Evolutionary conservation across 2,113 vertebrate species (phyloP), one percentile per base, ranked within the genome.

Genomic region (Campylomormyrus numenius): DNA sequence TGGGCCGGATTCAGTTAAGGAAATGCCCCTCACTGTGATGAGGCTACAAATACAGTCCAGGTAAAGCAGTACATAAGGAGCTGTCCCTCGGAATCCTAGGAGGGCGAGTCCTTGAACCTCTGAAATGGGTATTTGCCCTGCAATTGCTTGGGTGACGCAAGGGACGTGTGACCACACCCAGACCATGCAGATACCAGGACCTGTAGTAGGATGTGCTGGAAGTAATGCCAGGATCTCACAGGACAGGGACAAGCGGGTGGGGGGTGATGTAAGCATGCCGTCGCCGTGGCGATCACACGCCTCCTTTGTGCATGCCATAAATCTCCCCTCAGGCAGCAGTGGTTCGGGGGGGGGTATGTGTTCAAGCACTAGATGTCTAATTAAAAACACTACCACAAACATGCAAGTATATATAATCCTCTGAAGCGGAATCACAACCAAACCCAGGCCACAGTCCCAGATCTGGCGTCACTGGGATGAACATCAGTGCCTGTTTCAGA

Each of bases 321-420:
- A 87, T 52, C 3, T 52, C 8, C 85, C 85, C 11, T 52, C 3
- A 53, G 85, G 85, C 85, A 87, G 49, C 13, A 52, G 48, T 87
- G 48, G 50, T 21, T 48, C 6, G 17, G 80, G 80, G 39, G 17
- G 39, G 17, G 39, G 19, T 50, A 50, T 39, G 70, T 77, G 70
- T 77, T 77, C 70, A 77, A 85, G 39, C 42, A 85, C n/a, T 87
- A 52, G 27, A 52, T 35, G 48, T 87, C 27, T 52, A 52, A 87
- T 50, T 87, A 50, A 52, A 52, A 87, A 87, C 50, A 87, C 4
- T 87, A 49, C n/a, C 85, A 49, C 85, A 87, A 52, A 50, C 80
- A 85, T 4, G 5, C 50, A 35, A 27, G 31, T 50, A 53, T 52
- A 52, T 87, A 53, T 52, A 27, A 49, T 49, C 49, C 27, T 87